Evolutionary conservation across 2,888 invertebrate species (phyloP), one percentile per base, ranked within the genome.

Genomic region (Hirtodrosophila trivittata): DNA sequence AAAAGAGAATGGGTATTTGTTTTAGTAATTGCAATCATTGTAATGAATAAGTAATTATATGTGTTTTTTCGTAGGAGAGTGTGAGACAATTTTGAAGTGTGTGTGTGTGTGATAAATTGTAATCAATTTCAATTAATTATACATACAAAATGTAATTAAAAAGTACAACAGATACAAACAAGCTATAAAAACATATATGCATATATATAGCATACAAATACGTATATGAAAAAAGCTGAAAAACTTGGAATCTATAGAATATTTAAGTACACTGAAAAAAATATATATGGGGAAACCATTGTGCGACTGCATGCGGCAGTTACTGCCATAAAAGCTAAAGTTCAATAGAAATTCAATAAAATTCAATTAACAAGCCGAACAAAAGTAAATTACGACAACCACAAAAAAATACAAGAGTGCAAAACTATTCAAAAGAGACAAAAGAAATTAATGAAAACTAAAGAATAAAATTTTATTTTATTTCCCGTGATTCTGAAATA

Each of bases 81-180:
- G 18, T 38, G 14, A 49, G 33, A 10, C 26, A 35, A 43, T 21
- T 39, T 38, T 28, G 25, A 26, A 14, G 26, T 32, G 47, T 35
- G 50, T 45, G 32, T 33, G 46, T 13, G 28, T 49, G 16, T 39
- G 35, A 18, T 12, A 14, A 28, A 30, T 60, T 3, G 28, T 47
- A 59, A 70, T 64, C 55, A 69, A 71, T 58, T 75, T 49, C 16
- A 52, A 70, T 69, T 72, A 38, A 72, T 59, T 47, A 60, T 71
- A 63, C 72, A 71, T 75, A 66, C 71, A 51, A 39, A 75, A 54
- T 54, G 55, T 75, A 66, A 60, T 72, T 49, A 66, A 51, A 38
- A 51, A 56, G 38, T 64, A 68, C 57, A 62, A 69, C 57, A 62
- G 63, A 47, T 12, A 60, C 18, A 49, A 50, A 28, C 56, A 28